Evolutionary conservation across 2,797 vertebrate species (phyloP).

Genomic region (Premnoplex brunnescens): DNA sequence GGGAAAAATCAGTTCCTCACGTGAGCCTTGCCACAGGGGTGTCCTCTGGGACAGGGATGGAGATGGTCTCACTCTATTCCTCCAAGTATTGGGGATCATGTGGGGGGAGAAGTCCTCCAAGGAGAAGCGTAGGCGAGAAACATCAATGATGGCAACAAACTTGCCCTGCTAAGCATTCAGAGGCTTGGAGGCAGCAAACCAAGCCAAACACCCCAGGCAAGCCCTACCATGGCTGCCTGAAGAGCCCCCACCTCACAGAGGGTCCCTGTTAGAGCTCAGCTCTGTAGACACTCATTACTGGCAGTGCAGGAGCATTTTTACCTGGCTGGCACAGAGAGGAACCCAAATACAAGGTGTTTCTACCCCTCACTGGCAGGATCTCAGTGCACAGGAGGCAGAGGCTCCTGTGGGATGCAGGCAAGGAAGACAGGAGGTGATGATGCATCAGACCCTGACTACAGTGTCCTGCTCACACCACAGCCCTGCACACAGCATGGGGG

Average conservation of each 20-base stretch:
- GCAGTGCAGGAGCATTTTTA: not conserved
- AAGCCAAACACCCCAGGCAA: not conserved
- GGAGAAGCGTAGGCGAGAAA: not conserved
- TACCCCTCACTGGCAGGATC: not conserved
- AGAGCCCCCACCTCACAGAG: not conserved
- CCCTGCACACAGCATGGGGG: rapidly evolving
- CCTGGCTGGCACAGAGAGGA: not conserved
- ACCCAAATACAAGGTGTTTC: rapidly evolving
- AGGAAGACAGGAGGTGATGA: not conserved
- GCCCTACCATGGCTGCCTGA: not conserved
- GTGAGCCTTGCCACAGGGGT: not conserved
- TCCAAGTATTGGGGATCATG: not conserved
- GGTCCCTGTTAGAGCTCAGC: not conserved
- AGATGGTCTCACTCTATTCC: not conserved
- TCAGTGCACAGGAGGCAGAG: rapidly evolving
- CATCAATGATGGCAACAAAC: not conserved
- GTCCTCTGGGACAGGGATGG: not conserved
- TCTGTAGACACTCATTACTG: not conserved
- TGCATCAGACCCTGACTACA: not conserved
- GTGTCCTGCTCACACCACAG: not conserved
- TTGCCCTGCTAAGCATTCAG: not conserved
- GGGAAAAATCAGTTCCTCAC: not conserved
- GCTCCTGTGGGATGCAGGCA: rapidly evolving
- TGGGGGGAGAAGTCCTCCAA: not conserved
- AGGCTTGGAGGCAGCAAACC: not conserved